Percentiles rank a stretch among this genome's conserved stretches.
Conservation (phyloP, 2,113 vertebrate genomes). For the Tapirus terrestris region DNA sequence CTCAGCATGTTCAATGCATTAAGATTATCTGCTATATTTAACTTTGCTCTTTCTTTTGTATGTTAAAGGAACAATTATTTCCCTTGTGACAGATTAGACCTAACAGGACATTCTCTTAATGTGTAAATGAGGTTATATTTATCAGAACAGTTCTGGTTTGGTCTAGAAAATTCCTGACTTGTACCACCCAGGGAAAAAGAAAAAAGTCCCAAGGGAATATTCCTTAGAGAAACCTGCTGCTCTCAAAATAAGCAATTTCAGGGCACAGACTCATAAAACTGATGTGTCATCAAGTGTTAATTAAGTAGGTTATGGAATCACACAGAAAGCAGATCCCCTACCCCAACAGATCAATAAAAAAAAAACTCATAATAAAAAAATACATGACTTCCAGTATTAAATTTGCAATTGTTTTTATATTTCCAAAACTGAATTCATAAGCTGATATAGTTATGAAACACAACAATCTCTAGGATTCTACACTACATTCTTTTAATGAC, state of each 20-base stretch:
- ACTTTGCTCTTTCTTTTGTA: background rate
- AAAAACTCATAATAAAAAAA: background rate
- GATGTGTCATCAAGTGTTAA: background rate
- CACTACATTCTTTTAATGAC: background rate
- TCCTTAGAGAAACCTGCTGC: constrained; percentile 3
- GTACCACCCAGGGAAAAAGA: background rate
- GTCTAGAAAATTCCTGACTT: constrained; percentile 57
- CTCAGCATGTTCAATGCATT: background rate
- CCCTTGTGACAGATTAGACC: background rate
- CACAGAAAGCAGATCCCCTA: background rate
- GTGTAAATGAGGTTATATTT: constrained; percentile 31
- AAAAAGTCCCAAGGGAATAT: constrained; percentile 45
- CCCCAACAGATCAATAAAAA: background rate
- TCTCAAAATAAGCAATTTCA: constrained; percentile 43
- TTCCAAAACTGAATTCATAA: constrained; percentile 15
- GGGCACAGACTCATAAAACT: background rate
- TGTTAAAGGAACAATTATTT: constrained; percentile 36
- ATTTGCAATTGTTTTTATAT: background rate
- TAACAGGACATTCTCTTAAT: constrained; percentile 11
- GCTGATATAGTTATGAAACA: background rate
- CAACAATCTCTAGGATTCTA: background rate
- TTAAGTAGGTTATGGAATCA: background rate
- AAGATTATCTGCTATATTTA: constrained; percentile 20
- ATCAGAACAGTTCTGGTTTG: constrained; percentile 53
- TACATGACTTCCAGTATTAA: background rate